Evolutionary conservation across 2,888 invertebrate genomes (phyloP).

Genomic region (Perizoma flavofasciatum): DNA sequence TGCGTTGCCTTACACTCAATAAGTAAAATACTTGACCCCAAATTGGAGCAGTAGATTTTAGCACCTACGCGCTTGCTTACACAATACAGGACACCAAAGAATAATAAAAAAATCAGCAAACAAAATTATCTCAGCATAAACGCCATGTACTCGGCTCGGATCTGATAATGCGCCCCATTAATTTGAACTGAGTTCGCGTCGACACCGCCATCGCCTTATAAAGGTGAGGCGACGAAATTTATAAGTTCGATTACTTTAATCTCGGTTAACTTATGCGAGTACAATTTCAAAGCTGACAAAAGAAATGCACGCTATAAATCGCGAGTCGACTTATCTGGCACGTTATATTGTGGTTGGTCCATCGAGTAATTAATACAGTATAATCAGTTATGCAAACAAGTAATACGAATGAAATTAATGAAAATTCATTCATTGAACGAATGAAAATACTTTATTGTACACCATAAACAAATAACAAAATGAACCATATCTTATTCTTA

Average conservation of each 20-base stretch:
- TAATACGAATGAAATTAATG: neutral
- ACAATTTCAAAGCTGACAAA: slow-evolving; percentile 84
- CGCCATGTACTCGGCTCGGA: slow-evolving; percentile 80
- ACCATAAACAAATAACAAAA: too few relatives aligned
- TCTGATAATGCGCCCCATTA: slow-evolving; percentile 83
- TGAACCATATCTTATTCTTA: too few relatives aligned
- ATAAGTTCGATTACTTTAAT: slow-evolving; percentile 85
- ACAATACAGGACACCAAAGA: slow-evolving; percentile 47
- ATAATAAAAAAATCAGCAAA: slow-evolving; percentile 65
- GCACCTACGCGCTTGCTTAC: slow-evolving; percentile 35
- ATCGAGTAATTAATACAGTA: slow-evolving; percentile 57
- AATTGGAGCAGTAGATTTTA: too few relatives aligned
- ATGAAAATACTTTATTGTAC: too few relatives aligned
- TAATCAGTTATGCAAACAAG: slow-evolving; percentile 52
- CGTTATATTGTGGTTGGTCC: slow-evolving; percentile 63
- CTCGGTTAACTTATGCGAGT: slow-evolving; percentile 84
- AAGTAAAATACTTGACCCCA: too few relatives aligned
- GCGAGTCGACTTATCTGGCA: slow-evolving; percentile 73
- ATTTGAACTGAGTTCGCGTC: slow-evolving; percentile 83
- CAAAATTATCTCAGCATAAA: slow-evolving; percentile 83
- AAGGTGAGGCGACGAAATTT: slow-evolving; percentile 84
- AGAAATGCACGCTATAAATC: slow-evolving; percentile 84
- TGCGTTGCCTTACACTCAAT: too few relatives aligned
- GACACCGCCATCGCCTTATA: slow-evolving; percentile 80
- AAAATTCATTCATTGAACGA: too few relatives aligned